Evolutionary conservation across 1,140 invertebrate species (phyloP).

Genomic region (Colletes latitarsis): DNA sequence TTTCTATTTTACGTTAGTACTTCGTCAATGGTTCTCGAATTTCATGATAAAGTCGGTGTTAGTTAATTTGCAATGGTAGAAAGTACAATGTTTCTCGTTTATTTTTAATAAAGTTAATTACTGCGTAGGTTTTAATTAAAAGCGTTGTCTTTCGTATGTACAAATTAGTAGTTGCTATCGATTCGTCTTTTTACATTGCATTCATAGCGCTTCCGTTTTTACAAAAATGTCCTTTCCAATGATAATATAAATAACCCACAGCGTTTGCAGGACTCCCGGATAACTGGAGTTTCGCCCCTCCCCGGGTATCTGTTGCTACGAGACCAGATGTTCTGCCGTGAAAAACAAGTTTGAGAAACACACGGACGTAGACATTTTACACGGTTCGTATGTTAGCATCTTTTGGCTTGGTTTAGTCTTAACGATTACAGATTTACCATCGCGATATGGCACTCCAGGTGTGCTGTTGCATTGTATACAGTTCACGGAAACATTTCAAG

Average conservation of each 20-base stretch:
- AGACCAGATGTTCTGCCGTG: neutral
- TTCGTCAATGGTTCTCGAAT: neutral
- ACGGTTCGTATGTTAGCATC: conserved; percentile 70
- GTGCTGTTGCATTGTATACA: conserved; percentile 41
- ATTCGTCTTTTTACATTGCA: neutral
- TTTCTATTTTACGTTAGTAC: neutral
- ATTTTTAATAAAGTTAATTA: no score
- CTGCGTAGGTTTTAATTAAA: neutral
- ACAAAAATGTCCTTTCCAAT: neutral
- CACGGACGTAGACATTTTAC: conserved; percentile 25
- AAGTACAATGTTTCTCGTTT: neutral
- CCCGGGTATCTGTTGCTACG: neutral
- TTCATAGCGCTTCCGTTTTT: neutral
- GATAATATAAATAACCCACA: conserved; percentile 10
- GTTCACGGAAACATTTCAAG: conserved; percentile 29
- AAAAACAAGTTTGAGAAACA: conserved; percentile 44
- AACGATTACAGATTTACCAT: conserved; percentile 47
- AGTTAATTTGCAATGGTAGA: neutral
- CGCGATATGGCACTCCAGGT: conserved; percentile 64
- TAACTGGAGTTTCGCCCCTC: neutral
- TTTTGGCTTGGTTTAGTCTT: conserved; percentile 76
- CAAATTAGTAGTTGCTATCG: neutral
- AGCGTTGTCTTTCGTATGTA: neutral
- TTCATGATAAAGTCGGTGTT: neutral
- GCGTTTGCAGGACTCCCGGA: neutral